These are phyloP conservation scores for Phenganax stokvisi DNA, from an alignment of 92 coral and sea anemone genomes.

Conservation along the genomic window DNA sequence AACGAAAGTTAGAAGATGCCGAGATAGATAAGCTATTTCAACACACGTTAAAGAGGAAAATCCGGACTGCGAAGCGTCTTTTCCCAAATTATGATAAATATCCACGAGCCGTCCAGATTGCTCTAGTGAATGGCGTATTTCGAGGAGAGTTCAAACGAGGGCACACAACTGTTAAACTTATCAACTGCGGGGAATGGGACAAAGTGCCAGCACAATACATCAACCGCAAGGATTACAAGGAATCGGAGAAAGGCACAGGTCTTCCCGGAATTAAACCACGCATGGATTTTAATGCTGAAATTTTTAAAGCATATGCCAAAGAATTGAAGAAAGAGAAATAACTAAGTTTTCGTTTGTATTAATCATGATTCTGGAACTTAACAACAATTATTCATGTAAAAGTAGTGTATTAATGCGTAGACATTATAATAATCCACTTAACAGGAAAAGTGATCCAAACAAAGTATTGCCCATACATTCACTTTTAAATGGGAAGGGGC, in stretches of 20 bases:
- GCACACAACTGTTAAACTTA: not conserved
- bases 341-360: too few relatives aligned
- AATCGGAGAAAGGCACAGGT: not conserved
- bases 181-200: constrained; percentile 1
- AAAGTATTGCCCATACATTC: too few relatives aligned
- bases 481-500: too few relatives aligned
- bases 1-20: not conserved
- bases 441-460: too few relatives aligned
- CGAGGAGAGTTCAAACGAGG: not conserved
- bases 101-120: not conserved
- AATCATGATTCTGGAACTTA: too few relatives aligned
- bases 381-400: too few relatives aligned
- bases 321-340: not conserved
- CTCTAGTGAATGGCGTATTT: constrained; percentile 11
- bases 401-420: too few relatives aligned
- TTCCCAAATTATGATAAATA: not conserved
- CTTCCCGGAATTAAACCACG: not conserved
- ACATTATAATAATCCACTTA: too few relatives aligned
- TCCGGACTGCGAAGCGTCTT: not conserved
- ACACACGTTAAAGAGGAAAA: not conserved
- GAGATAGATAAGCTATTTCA: not conserved
- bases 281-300: constrained; percentile 6
- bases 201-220: not conserved
- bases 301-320: not conserved
- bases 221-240: not conserved